A percentile compares a stretch with the other conserved stretches of the same genome.
These are phyloP conservation scores for Lasaia peninsularis DNA, from an alignment of 1,140 invertebrate genomes.

Conservation along the genomic window DNA sequence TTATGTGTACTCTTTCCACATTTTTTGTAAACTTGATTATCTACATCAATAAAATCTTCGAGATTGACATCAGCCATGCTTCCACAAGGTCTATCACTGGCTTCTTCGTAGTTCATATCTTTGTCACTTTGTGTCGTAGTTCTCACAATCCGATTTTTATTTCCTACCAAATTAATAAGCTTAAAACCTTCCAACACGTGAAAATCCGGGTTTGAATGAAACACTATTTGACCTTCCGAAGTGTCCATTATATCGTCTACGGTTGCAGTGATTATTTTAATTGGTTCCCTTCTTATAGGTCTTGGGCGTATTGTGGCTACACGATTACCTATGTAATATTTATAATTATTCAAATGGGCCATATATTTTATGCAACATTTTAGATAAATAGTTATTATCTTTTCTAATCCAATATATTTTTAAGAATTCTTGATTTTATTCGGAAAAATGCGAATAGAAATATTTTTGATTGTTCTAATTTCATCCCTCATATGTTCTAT, in stretches of 20 bases:
- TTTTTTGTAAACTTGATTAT: conserved; percentile 35
- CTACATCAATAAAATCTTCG: conserved; percentile 28
- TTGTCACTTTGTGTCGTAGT: conserved; percentile 32
- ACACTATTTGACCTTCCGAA: conserved; percentile 43
- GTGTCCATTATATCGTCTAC: conserved; percentile 25
- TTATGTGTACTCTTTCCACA: conserved; percentile 40
- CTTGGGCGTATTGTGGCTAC: conserved; percentile 23
- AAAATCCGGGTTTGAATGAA: conserved; percentile 60
- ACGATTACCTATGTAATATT: conserved; percentile 25
- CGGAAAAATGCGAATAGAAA: too few species aligned
- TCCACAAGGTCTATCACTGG: conserved; percentile 21
- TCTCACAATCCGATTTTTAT: conserved; percentile 41
- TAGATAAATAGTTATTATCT: too few species aligned
- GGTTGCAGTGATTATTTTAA: conserved; percentile 28
- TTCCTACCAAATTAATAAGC: conserved; percentile 49
- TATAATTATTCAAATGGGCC: too few species aligned
- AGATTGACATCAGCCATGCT: conserved; percentile 26
- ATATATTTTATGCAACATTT: too few species aligned
- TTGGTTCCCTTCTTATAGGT: conserved; percentile 30
- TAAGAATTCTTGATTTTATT: too few species aligned
- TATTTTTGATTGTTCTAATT: too few species aligned
- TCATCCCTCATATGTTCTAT: too few species aligned
- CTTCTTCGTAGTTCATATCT: conserved; percentile 31
- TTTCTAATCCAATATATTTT: too few species aligned
- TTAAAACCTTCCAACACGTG: conserved; percentile 61